A percentile compares a stretch with the other conserved stretches of the same genome.
phyloP scores from a whole-genome alignment of 1,140 invertebrate genomes.

The Eriocheir sinensis region DNA sequence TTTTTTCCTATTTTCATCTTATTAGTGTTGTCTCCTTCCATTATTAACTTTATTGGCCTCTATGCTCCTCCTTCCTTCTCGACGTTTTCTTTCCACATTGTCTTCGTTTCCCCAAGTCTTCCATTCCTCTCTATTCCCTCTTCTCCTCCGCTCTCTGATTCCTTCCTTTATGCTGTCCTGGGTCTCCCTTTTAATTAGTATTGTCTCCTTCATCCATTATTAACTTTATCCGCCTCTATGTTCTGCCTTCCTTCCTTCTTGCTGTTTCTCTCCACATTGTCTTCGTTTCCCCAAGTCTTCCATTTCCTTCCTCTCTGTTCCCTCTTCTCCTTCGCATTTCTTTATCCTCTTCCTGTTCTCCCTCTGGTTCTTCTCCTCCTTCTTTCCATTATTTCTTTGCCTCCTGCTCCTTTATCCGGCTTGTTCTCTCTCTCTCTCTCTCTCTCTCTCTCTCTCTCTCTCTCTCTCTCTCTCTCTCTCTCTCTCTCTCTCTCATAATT shows the following conservation, averaged over 20 bases:
- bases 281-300: no score
- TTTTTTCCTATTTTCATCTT: neutral
- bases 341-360: neutral
- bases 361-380: neutral
- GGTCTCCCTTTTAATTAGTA: no score
- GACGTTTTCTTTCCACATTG: neutral
- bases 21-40: no score
- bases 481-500: no score
- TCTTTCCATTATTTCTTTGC: no score
- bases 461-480: neutral
- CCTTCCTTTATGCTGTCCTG: no score
- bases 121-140: neutral
- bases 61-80: no score
- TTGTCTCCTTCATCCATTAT: no score
- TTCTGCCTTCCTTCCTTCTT: neutral
- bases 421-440: neutral
- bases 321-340: neutral
- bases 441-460: neutral
- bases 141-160: no score
- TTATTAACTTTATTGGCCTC: no score
- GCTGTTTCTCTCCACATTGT: neutral
- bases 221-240: no score
- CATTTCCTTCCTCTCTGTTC: neutral
- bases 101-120: neutral
- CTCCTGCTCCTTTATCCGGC: neutral